A percentile compares a stretch with the other conserved stretches of the same genome.
phyloP scores from a whole-genome alignment of 2,797 vertebrate species.

The Anisognathus igniventris region DNA sequence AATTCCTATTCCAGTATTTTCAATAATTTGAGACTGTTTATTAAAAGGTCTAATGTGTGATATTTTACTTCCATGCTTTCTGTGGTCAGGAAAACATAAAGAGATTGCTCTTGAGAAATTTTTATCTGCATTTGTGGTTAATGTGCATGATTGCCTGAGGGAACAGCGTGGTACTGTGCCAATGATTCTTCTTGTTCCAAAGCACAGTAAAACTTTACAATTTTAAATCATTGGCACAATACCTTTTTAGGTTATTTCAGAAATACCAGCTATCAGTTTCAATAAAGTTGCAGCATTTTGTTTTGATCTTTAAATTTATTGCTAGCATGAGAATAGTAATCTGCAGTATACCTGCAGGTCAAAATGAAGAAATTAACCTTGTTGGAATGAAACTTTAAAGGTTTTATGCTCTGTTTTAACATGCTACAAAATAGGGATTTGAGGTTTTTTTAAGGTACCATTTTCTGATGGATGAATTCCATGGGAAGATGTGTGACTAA shows the following conservation, averaged over 20 bases:
- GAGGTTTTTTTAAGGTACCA: background rate
- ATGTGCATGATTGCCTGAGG: constrained; percentile 7
- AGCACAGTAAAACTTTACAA: background rate
- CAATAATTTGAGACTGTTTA: background rate
- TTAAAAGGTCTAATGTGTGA: background rate
- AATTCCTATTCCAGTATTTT: background rate
- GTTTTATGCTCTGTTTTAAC: background rate
- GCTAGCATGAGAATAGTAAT: background rate
- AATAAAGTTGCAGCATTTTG: constrained; percentile 1
- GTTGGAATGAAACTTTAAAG: background rate
- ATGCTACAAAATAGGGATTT: background rate
- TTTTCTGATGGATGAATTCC: background rate
- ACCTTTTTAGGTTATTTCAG: constrained; percentile 25
- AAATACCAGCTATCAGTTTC: constrained; percentile 14
- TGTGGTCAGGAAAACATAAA: background rate
- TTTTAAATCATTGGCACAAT: constrained; percentile 13
- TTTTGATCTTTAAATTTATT: constrained; percentile 47
- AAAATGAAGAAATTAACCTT: background rate
- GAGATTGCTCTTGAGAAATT: constrained; percentile 13
- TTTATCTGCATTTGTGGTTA: constrained; percentile 33
- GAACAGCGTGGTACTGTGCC: background rate
- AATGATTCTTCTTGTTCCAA: constrained; percentile 15
- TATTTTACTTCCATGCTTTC: background rate
- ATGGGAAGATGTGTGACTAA: background rate
- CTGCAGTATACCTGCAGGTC: background rate